phyloP scores from a whole-genome alignment of 2,797 vertebrate genomes.

The Thripadectes ignobilis region DNA sequence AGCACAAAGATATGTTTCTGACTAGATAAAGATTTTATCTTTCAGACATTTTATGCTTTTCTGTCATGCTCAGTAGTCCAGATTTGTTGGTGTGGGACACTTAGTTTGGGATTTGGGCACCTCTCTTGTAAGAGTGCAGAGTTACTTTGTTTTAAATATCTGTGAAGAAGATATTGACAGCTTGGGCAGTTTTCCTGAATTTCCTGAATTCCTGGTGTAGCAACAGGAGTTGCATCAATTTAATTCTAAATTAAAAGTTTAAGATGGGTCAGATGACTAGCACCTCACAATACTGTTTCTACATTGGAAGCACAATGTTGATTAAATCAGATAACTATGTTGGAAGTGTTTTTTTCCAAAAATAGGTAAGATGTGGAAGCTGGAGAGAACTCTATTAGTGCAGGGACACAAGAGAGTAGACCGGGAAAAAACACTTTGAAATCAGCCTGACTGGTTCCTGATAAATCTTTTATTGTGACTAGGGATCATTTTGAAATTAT shows the following conservation, averaged over 20 bases:
- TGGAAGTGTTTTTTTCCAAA: not conserved
- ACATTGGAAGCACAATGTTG: not conserved
- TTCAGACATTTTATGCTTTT: not conserved
- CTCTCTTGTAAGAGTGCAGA: not conserved
- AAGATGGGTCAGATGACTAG: not conserved
- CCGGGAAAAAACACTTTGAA: not conserved
- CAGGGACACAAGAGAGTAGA: not conserved
- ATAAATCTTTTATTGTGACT: not conserved
- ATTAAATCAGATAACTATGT: not conserved
- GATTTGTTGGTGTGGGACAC: not conserved
- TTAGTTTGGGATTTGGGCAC: not conserved
- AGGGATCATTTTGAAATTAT: not conserved
- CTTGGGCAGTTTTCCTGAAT: not conserved
- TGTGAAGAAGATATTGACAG: not conserved
- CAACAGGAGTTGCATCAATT: not conserved
- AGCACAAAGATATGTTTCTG: not conserved
- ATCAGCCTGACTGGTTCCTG: not conserved
- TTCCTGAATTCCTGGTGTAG: not conserved
- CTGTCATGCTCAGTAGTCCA: not conserved
- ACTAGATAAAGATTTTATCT: not conserved
- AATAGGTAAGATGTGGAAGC: not conserved
- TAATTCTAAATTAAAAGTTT: not conserved
- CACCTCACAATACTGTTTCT: not conserved
- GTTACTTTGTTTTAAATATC: not conserved
- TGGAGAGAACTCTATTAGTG: not conserved